These are phyloP conservation scores for Isaurus tuberculatus DNA, from an alignment of 92 coral and sea anemone species.

Conservation along the genomic window DNA sequence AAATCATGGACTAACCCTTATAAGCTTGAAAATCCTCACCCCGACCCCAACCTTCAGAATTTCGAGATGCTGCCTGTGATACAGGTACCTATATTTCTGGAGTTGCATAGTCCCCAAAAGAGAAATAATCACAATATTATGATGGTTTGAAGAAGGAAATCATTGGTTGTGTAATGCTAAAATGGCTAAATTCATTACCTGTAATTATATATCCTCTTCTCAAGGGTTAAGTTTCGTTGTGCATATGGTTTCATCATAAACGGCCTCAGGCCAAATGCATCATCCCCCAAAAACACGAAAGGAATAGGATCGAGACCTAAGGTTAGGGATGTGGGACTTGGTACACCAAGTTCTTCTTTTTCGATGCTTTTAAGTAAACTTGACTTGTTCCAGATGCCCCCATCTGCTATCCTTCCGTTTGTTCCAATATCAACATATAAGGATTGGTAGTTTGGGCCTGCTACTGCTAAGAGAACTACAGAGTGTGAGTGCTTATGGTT, in stretches of 20 bases:
- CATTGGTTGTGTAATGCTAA: not conserved
- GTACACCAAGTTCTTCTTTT: not conserved
- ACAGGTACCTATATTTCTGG: no score
- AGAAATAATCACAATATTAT: no score
- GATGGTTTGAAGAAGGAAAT: not conserved
- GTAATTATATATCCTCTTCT: constrained; percentile 32
- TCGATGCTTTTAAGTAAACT: no score
- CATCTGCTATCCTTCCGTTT: constrained; percentile 23
- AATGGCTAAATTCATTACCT: no score
- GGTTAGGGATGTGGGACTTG: not conserved
- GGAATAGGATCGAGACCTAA: constrained; percentile 13
- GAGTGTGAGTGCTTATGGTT: constrained; percentile 29
- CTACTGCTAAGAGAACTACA: constrained; percentile 32
- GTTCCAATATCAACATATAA: constrained; percentile 6
- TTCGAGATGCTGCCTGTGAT: no score
- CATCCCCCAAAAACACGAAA: constrained; percentile 23
- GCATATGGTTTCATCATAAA: constrained; percentile 26
- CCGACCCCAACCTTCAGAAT: no score
- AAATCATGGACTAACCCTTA: no score
- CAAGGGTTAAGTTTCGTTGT: not conserved
- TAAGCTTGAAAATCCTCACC: no score
- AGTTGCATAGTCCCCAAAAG: no score
- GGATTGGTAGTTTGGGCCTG: constrained; percentile 13
- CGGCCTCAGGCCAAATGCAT: constrained; percentile 26
- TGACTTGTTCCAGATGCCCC: constrained; percentile 28